Conservation (phyloP, 37 sponge, comb jelly and placozoan genomes). For the Spongilla lacustris region DNA sequence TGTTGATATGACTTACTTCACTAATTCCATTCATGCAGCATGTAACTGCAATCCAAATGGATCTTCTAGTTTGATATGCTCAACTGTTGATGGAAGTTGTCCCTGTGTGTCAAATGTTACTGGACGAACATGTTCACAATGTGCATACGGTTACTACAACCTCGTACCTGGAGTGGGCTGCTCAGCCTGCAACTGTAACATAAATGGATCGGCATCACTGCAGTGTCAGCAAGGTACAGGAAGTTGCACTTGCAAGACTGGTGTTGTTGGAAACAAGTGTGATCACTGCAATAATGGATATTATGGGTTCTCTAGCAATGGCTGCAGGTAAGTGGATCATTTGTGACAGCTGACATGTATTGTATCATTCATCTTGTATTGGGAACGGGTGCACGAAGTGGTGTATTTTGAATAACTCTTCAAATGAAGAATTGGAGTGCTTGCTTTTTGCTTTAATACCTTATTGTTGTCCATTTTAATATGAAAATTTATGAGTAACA, state of each 20-base stretch:
- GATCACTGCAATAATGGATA: conserved; percentile 46
- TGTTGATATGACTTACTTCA: no score
- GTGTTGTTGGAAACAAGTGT: conserved; percentile 72
- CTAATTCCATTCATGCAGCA: background rate
- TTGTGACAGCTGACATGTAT: no score
- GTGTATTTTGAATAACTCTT: no score
- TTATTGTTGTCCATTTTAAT: no score
- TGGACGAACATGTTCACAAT: conserved; percentile 60
- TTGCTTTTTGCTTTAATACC: no score
- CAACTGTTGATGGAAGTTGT: conserved; percentile 66
- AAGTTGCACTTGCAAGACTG: conserved; percentile 60
- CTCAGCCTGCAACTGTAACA: conserved; percentile 53
- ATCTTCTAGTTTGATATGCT: conserved; percentile 43
- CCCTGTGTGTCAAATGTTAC: conserved; percentile 52
- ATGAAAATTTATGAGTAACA: background rate
- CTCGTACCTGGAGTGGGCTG: conserved; percentile 25
- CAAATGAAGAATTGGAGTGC: no score
- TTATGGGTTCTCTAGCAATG: conserved; percentile 47
- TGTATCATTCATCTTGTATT: no score
- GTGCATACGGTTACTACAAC: conserved; percentile 36
- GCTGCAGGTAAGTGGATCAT: conserved; percentile 62
- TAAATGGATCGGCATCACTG: conserved; percentile 25
- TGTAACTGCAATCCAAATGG: conserved; percentile 46
- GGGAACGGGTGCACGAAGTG: no score
- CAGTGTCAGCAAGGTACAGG: conserved; percentile 60